Base-by-base conservation (phyloP, 2,113 vertebrate genomes). In the Mus spicilegus region DNA sequence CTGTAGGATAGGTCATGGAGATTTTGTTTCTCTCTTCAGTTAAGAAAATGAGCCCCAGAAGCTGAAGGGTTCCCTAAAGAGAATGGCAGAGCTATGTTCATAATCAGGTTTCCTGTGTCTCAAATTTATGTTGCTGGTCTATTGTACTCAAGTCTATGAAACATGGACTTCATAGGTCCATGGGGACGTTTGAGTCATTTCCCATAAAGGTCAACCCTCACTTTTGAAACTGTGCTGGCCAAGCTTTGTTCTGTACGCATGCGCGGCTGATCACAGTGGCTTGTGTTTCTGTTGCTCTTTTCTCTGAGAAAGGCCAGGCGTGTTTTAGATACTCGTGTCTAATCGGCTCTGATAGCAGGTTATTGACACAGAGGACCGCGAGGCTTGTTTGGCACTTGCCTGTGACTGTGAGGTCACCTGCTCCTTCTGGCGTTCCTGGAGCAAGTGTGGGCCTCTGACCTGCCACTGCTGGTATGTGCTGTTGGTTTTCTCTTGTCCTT, bases 231-330 rank as follows among this genome's bases (percentile, higher is more conserved):
- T 1, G 7, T 10, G 56, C 73, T 42, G 73, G 93, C 72, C 75
- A 77, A 42, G 76, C 87, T 94, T 93, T 69, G 46, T 81, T 93
- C 93, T 61, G 19, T 33, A 39, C 11, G n/a, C 75, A 9, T 85
- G 63, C 28, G 22, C 36, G n/a, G 72, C 91, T 96, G 97, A 92
- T 96, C 95, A n/a, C 20, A 11, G 4, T 49, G 90, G 61, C 87
- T 87, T 75, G 49, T 80, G 49, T 91, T 94, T 89, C 89, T 94
- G 10, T 63, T 28, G 70, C 89, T 97, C 10, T 10, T 87, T 89
- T 93, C 72, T 87, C 80, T 96, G 97, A 98, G 95, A 82, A 93
- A 95, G 84, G 58, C 95, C 97, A 97, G 95, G 88, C 95, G 11
- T 95, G 94, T 98, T 96, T 90, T 87, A 92, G 80, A 89, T 33